Evolutionary conservation across 1,140 invertebrate genomes (phyloP), one percentile per base, ranked within the genome.

Genomic region (Calliopsis andreniformis): DNA sequence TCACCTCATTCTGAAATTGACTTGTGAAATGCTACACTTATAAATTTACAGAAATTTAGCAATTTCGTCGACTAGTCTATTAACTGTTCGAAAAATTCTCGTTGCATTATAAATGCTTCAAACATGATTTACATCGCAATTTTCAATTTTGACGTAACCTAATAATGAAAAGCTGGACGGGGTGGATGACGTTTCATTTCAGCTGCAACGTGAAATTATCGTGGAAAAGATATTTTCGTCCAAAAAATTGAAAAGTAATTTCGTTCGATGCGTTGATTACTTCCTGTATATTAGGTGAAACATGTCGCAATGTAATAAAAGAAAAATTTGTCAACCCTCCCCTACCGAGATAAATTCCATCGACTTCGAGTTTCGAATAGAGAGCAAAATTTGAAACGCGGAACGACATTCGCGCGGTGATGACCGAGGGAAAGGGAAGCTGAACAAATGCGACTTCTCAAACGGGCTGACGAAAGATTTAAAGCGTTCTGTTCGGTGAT

Each of bases 401-500:
- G 51, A 45, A 58, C n/a, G 42, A 16, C 8, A 6, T 28, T 28
- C 43, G 10, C 43, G 10, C 14, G n/a, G 32, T 3, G 12, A 14
- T 5, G 20, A 10, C 39, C 23, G 2, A 14, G 25, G 2, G 7
- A 14, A 10, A 16, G 49, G 30, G 81, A 83, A 83, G 79, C 80
- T 75, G 79, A 55, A 82, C 58, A 78, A 82, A 76, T 79, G 78
- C 63, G 16, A 35, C 59, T 25, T 25, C 55, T 49, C 63, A 79
- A 63, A 43, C 25, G 67, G 63, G 49, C 49, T 56, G 67, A 71
- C 62, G 75, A 62, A 69, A 68, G 80, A 83, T 83, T 83, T 83
- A 83, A 68, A 82, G 76, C 68, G 76, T 79, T 83, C 68, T 76
- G 80, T 83, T 79, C 70, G 67, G 85, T 87, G 85, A 91, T 88